Base-by-base conservation (phyloP, 2,797 vertebrate species). In the Pseudochirops cupreus region DNA sequence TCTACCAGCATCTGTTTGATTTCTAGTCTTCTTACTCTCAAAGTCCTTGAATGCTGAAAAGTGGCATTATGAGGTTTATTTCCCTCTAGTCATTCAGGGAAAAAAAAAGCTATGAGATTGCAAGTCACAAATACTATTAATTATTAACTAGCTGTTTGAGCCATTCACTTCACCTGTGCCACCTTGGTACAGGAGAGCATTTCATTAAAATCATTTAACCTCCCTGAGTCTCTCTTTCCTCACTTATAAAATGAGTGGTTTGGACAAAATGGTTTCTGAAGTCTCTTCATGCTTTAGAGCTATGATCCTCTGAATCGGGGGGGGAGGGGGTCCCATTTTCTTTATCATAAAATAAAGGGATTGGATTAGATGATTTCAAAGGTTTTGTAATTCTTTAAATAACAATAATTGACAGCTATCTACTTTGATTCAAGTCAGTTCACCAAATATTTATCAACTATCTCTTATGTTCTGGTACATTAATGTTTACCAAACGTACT, bases 81-180 rank as follows among this genome's bases (percentile, higher is more conserved):
- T 6, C 4, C 46, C 33, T 82, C 16, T 56, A 87, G 9, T 28
- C 55, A 94, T 39, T 94, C 31, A 58, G 0, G 50, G 5, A 3
- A 11, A 28, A 52, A 87, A 29, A 95, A 95, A 93, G 56, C 56
- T 0, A 12, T 91, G 54, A 21, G 90, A 90, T 67, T 92, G 33
- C 95, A 95, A 94, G 92, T 74, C 28, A 95, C 18, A 94, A 95
- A 91, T 91, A 94, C 0, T 82, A 12, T 14, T 82, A 5, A 67
- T 24, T 74, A 90, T 46, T 90, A 90, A n/a, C 62, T 67, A 67
- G 33, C 62, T 67, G 13, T 67, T 67, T n/a, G 62, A 67, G 14
- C 33, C 31, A 67, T 67, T 67, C 62, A n/a, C 33, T 67, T 67
- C 62, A 67, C 33, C 31, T 67, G 33, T 67, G 62, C 62, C 33